phyloP scores from a whole-genome alignment of 2,113 vertebrate species.

The Coptodon rendalli region DNA sequence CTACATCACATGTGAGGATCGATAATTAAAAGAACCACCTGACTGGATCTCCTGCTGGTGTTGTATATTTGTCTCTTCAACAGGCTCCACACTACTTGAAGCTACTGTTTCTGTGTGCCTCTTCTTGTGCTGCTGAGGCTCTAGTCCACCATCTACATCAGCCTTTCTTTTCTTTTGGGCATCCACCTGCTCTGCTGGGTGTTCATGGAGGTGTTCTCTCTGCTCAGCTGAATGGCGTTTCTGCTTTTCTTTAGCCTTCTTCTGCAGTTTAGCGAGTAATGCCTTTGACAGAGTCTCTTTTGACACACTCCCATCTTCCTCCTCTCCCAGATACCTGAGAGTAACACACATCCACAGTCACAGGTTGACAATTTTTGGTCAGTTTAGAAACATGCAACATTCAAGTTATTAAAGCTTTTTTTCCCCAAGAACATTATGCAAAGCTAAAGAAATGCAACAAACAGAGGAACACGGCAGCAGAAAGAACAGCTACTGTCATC shows the following conservation, averaged over 20 bases:
- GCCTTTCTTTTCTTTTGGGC: slow-evolving; percentile 1
- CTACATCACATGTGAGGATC: not conserved
- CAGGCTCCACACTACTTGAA: not conserved
- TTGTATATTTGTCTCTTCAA: not conserved
- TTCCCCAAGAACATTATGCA: too few species aligned
- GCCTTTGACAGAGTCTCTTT: slow-evolving; percentile 63
- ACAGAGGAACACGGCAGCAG: not conserved
- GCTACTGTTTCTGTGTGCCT: not conserved
- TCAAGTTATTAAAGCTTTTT: not conserved
- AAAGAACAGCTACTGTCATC: not conserved
- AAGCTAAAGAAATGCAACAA: not conserved
- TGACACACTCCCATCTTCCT: slow-evolving; percentile 46
- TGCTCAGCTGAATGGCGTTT: slow-evolving; percentile 16
- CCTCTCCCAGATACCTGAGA: slow-evolving; percentile 76
- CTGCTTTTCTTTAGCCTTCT: slow-evolving; percentile 78
- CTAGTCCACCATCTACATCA: not conserved
- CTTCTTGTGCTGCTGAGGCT: slow-evolving; percentile 2
- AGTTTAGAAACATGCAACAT: not conserved
- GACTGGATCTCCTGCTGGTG: not conserved
- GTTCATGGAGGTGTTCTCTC: not conserved
- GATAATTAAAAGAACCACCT: not conserved
- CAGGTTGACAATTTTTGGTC: not conserved
- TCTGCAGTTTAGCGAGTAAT: slow-evolving; percentile 78
- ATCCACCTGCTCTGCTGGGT: not conserved
- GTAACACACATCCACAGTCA: not conserved